Base-by-base conservation (phyloP, 2,113 vertebrate species). In the Delphinapterus leucas region DNA sequence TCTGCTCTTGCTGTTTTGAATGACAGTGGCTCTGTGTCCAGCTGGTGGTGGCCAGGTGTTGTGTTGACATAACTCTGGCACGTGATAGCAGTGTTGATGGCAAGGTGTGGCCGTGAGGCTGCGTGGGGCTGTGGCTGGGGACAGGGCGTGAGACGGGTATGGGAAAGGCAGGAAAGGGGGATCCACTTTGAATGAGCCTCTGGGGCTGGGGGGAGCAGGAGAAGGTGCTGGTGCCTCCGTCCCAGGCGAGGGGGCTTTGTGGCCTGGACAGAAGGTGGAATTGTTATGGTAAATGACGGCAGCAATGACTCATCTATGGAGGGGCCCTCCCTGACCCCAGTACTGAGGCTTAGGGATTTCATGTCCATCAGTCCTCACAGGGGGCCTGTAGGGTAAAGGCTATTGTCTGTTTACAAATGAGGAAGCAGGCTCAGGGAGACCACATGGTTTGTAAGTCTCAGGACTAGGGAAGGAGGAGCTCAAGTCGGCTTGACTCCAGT, bases 81-180 rank as follows among this genome's bases (percentile, higher is more conserved):
- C 0, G 0, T 41, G 76, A 28, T 31, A 9, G 26, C 4, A 12
- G 36, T 26, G 36, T 26, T 2, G 5, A 13, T 55, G 86, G 15
- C 15, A 26, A 25, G 33, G 10, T 7, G 9, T n/a, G n/a, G 49
- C 14, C 2, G 0, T 12, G 33, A 31, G 81, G 38, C 17, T 11
- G 4, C 26, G 1, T 33, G 31, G 36, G 53, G 21, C 55, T 67
- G 26, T 60, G 76, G 6, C 55, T 70, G 47, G 83, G 70, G 49
- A 23, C 5, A 41, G 14, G 9, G 41, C 9, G 0, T 31, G 18
- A 28, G 44, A 20, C 0, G 13, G 44, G 33, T 8, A 3, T 13
- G 6, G 21, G 60, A 3, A 8, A 4, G n/a, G 79, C 2, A 4
- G 47, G 25, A 61, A 79, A 28, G 53, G n/a, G 55, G 33, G 33